Evolutionary conservation across 2,113 vertebrate species (phyloP).

Genomic region (Butastur rufipennis): DNA sequence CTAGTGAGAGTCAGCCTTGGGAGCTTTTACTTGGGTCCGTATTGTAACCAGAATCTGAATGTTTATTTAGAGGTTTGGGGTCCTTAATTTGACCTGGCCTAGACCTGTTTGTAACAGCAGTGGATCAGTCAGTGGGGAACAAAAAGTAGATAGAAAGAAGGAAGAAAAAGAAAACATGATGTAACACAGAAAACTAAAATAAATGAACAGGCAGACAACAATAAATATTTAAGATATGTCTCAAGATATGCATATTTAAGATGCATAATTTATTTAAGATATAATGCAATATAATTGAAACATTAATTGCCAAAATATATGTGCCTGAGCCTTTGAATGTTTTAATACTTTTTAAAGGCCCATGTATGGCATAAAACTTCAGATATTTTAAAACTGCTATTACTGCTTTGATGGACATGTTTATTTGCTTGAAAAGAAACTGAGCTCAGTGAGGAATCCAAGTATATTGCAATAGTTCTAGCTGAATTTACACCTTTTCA

Average conservation of each 20-base stretch:
- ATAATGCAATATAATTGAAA: not conserved
- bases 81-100: not conserved
- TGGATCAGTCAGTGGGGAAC: not conserved
- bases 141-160: not conserved
- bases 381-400: not conserved
- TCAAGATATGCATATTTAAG: not conserved
- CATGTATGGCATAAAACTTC: not conserved
- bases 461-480: not conserved
- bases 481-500: not conserved
- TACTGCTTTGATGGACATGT: not conserved
- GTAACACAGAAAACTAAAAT: not conserved
- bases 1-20: not conserved
- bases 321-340: not conserved
- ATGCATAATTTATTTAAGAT: not conserved
- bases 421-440: constrained; percentile 5
- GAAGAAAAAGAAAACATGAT: not conserved
- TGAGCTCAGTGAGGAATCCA: not conserved
- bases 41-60: not conserved
- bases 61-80: not conserved
- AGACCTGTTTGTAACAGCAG: not conserved
- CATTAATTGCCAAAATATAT: not conserved
- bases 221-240: not conserved
- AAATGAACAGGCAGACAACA: not conserved
- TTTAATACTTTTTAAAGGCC: not conserved
- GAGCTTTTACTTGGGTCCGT: not conserved